These are phyloP conservation scores for Gymnocypris eckloni DNA, from an alignment of 2,797 vertebrate species.

Conservation along the genomic window DNA sequence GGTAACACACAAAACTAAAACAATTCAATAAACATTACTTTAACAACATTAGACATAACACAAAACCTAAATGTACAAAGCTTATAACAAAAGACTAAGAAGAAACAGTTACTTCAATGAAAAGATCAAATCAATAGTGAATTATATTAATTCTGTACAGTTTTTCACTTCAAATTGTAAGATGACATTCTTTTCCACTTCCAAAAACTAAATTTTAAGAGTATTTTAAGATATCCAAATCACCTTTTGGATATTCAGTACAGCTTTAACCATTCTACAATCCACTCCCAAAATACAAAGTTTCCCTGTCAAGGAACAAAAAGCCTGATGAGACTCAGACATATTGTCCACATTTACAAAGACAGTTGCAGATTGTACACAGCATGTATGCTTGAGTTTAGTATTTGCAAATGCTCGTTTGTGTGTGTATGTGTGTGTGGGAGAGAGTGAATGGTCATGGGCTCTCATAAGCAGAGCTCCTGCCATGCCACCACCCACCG, in stretches of 20 bases:
- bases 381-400: conserved; percentile 21
- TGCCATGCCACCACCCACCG: conserved; percentile 48
- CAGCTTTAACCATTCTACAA: not conserved
- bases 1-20: too few species aligned
- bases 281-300: not conserved
- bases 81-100: not conserved
- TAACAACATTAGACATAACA: too few species aligned
- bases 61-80: not conserved
- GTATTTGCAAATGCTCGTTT: not conserved
- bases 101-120: too few species aligned
- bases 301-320: not conserved
- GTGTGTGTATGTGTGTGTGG: conserved; percentile 11
- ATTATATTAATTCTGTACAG: not conserved
- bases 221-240: not conserved
- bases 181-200: too few species aligned
- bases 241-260: not conserved
- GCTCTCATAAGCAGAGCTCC: conserved; percentile 51
- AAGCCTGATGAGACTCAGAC: not conserved
- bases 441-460: conserved; percentile 37
- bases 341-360: conserved; percentile 15
- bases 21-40: too few species aligned
- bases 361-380: not conserved
- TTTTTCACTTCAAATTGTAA: not conserved
- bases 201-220: too few species aligned
- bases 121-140: too few species aligned